Evolutionary conservation across 2,888 invertebrate species (phyloP).

Genomic region (Tortricodes alternella): DNA sequence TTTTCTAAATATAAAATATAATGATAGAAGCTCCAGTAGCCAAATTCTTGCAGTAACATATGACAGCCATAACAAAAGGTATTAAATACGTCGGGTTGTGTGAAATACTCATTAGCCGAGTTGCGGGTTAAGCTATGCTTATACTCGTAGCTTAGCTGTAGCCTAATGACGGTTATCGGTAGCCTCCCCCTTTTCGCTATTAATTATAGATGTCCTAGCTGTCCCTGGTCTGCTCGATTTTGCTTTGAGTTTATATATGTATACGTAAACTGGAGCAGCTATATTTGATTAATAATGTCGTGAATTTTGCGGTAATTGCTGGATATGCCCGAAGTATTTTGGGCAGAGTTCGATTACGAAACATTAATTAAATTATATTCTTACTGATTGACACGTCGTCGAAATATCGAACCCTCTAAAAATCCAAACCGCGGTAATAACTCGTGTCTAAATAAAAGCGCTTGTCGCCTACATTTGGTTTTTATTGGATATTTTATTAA

Average conservation of each 20-base stretch:
- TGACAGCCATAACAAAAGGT: slow-evolving; percentile 16
- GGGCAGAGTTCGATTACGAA: not conserved
- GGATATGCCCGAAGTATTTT: not conserved
- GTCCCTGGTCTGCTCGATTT: not conserved
- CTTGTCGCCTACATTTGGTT: not conserved
- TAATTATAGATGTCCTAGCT: not conserved
- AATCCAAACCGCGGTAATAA: too few species aligned
- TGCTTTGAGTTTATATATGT: not conserved
- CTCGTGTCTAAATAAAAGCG: too few species aligned
- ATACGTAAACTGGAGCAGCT: not conserved
- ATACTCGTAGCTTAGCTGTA: not conserved
- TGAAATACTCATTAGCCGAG: slow-evolving; percentile 6
- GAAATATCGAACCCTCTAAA: too few species aligned
- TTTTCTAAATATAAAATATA: not conserved
- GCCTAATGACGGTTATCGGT: not conserved
- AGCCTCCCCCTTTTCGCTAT: not conserved
- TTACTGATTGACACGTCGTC: too few species aligned
- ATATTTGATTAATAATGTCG: not conserved
- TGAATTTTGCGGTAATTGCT: not conserved
- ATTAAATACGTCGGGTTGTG: slow-evolving; percentile 17
- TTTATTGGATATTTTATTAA: not conserved
- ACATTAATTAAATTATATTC: too few species aligned
- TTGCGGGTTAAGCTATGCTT: not conserved
- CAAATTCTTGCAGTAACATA: slow-evolving; percentile 18
- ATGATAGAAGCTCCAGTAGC: not conserved